A percentile compares a stretch with the other conserved stretches of the same genome.
Evolutionary conservation across 2,888 invertebrate genomes (phyloP).

Genomic region (Erannis defoliaria): DNA sequence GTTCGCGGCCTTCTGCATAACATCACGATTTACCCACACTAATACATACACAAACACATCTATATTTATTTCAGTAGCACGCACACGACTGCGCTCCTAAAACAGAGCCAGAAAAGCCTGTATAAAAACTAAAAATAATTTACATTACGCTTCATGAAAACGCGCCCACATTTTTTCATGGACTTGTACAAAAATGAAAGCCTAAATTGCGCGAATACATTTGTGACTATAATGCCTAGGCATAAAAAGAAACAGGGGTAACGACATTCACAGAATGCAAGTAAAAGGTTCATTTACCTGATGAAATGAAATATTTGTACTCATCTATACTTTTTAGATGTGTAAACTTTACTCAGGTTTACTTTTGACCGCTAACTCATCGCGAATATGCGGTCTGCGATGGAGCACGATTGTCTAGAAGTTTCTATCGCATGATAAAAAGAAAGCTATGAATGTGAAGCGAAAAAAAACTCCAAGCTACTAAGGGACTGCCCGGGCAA

Average conservation of each 20-base stretch:
- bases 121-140: slow-evolving; percentile 18
- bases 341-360: not conserved
- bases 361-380: too few relatives aligned
- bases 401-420: too few relatives aligned
- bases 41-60: slow-evolving; percentile 3
- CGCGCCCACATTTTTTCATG: slow-evolving; percentile 9
- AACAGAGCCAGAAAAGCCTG: slow-evolving; percentile 19
- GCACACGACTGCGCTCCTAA: slow-evolving; percentile 43
- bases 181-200: slow-evolving; percentile 20
- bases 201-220: slow-evolving; percentile 15
- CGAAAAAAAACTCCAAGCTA: too few relatives aligned
- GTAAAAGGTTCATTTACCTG: slow-evolving; percentile 18
- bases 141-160: slow-evolving; percentile 29
- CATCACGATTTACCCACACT: slow-evolving; percentile 8
- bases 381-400: too few relatives aligned
- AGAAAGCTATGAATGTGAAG: too few relatives aligned
- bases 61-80: slow-evolving; percentile 41
- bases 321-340: not conserved
- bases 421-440: too few relatives aligned
- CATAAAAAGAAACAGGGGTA: slow-evolving; percentile 5
- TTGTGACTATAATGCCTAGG: slow-evolving; percentile 4
- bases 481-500: too few relatives aligned
- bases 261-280: not conserved
- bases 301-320: slow-evolving; percentile 13
- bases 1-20: slow-evolving; percentile 55